Percentiles rank a stretch among this genome's conserved stretches.
These are phyloP conservation scores for Ceratotherium simum DNA, from an alignment of 2,113 vertebrate species.

Conservation along the genomic window DNA sequence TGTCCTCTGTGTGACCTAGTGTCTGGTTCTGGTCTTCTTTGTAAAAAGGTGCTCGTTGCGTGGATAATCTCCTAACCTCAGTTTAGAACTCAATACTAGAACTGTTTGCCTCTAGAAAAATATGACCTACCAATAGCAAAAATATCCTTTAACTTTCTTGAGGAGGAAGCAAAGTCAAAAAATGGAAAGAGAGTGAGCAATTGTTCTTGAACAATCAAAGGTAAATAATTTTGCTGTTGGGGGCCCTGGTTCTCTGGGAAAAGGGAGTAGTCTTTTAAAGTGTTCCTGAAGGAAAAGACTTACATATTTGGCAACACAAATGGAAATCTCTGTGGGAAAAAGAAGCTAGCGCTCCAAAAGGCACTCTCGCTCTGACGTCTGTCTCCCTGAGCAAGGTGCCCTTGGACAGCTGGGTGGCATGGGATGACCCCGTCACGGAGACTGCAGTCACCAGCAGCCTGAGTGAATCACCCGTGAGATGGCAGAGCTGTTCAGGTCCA, in stretches of 20 bases:
- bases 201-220: background rate
- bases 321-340: background rate
- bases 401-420: background rate
- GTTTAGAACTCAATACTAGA: background rate
- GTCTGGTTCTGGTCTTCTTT: background rate
- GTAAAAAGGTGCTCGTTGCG: background rate
- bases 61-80: background rate
- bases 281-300: background rate
- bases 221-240: background rate
- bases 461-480: background rate
- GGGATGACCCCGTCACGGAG: background rate
- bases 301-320: background rate
- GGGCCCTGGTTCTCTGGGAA: background rate
- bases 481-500: background rate
- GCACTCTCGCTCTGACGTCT: background rate
- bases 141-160: background rate
- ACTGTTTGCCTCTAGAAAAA: constrained; percentile 34
- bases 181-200: background rate
- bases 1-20: background rate
- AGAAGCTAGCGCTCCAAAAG: background rate
- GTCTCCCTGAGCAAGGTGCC: background rate
- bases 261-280: background rate
- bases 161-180: constrained; percentile 23
- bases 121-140: background rate
- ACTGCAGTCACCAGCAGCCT: background rate